Evolutionary conservation across 1,140 invertebrate genomes (phyloP).

Genomic region (Brachionus rubens): DNA sequence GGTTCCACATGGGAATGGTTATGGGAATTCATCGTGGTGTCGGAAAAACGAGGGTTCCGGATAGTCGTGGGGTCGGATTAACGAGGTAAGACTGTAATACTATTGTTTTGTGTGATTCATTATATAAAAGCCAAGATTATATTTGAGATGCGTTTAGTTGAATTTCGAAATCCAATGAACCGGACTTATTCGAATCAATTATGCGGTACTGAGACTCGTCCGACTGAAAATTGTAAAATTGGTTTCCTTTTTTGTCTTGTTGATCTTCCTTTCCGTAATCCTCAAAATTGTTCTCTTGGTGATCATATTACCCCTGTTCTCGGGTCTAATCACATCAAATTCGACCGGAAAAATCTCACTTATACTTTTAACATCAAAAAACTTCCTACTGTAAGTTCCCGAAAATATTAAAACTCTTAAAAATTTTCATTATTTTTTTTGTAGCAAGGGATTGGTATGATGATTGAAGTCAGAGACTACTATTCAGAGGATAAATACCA

Average conservation of each 20-base stretch:
- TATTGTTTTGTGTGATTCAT: no score
- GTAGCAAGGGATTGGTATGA: conserved; percentile 41
- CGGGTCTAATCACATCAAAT: conserved; percentile 14
- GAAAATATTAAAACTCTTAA: background rate
- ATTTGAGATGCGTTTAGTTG: conserved; percentile 29
- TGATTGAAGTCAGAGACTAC: conserved; percentile 40
- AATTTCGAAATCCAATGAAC: conserved; percentile 4
- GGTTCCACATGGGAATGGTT: no score
- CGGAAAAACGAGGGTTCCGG: no score
- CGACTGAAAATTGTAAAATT: conserved; percentile 14
- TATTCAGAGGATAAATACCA: background rate
- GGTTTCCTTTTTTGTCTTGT: conserved; percentile 45
- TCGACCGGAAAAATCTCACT: background rate
- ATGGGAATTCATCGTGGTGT: no score
- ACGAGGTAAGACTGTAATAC: no score
- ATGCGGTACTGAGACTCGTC: background rate
- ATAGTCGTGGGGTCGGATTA: no score
- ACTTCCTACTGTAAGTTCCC: background rate
- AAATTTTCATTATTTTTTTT: background rate
- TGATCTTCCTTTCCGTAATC: conserved; percentile 33
- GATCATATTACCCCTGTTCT: conserved; percentile 27
- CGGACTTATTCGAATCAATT: conserved; percentile 18
- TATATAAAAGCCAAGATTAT: conserved; percentile 5
- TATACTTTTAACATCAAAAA: conserved; percentile 29
- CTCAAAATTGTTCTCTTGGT: conserved; percentile 46